phyloP scores from a whole-genome alignment of 2,113 vertebrate species.

The Prunella fulvescens region DNA sequence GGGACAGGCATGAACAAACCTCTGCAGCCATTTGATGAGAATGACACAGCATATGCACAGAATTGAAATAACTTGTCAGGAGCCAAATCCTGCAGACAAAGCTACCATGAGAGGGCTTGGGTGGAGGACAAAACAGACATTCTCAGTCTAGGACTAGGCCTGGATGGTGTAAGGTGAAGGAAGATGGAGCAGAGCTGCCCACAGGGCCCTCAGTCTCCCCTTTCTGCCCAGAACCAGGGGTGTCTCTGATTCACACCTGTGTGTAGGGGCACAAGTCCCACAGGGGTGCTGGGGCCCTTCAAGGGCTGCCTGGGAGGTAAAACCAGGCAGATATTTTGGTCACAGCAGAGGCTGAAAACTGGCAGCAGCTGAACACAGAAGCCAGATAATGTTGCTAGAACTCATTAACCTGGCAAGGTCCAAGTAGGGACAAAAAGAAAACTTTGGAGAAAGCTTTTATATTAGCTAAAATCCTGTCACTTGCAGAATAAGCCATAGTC shows the following conservation, averaged over 20 bases:
- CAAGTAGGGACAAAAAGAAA: not conserved
- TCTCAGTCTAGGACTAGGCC: not conserved
- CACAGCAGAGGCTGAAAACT: not conserved
- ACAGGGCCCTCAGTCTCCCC: rapidly evolving
- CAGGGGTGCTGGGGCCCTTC: not conserved
- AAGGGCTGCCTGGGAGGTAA: not conserved
- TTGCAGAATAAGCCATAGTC: not conserved
- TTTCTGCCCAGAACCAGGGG: not conserved
- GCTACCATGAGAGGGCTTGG: not conserved
- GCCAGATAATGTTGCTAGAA: not conserved
- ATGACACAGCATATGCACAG: not conserved
- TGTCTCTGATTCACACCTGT: not conserved
- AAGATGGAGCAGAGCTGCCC: not conserved
- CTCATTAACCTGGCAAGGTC: not conserved
- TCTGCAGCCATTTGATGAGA: not conserved
- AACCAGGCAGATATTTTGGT: not conserved
- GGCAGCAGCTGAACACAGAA: not conserved
- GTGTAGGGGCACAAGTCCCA: not conserved
- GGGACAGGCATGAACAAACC: not conserved
- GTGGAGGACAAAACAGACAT: not conserved
- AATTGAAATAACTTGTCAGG: not conserved
- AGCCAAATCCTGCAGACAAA: not conserved
- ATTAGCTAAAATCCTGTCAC: not conserved
- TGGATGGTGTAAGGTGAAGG: not conserved
- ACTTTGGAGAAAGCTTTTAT: not conserved